phyloP scores from a whole-genome alignment of 2,113 vertebrate species.

The Zosterops pallidus region DNA sequence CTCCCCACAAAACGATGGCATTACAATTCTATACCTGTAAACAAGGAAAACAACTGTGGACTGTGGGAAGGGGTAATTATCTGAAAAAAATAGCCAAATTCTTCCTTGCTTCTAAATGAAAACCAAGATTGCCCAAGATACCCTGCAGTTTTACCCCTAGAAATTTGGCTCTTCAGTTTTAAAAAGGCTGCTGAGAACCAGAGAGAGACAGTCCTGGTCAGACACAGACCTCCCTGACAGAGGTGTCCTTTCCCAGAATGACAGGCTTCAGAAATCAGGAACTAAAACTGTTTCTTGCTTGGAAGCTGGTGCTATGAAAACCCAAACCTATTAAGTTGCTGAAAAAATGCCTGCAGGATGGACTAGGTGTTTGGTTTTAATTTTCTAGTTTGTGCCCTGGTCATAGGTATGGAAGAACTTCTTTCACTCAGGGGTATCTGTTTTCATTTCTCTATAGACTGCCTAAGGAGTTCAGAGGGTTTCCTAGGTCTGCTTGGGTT shows the following conservation, averaged over 20 bases:
- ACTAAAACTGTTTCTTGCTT: not conserved
- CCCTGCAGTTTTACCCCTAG: not conserved
- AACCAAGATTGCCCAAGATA: not conserved
- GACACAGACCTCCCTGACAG: not conserved
- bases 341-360: not conserved
- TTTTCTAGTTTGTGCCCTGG: not conserved
- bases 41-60: slow-evolving; percentile 35
- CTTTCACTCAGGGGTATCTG: not conserved
- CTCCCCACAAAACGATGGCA: not conserved
- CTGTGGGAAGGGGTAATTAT: slow-evolving; percentile 30
- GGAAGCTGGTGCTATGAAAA: not conserved
- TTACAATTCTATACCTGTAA: slow-evolving; percentile 6
- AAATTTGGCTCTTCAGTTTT: not conserved
- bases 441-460: not conserved
- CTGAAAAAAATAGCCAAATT: slow-evolving; percentile 25
- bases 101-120: slow-evolving; percentile 1
- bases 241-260: not conserved
- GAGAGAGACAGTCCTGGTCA: not conserved
- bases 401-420: not conserved
- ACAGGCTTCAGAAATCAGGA: not conserved
- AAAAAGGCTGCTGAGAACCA: not conserved
- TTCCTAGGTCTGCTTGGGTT: not conserved
- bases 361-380: not conserved
- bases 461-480: not conserved
- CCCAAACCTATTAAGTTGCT: not conserved